These are phyloP conservation scores for Colinus virginianus DNA, from an alignment of 2,113 vertebrate species.

Conservation along the genomic window DNA sequence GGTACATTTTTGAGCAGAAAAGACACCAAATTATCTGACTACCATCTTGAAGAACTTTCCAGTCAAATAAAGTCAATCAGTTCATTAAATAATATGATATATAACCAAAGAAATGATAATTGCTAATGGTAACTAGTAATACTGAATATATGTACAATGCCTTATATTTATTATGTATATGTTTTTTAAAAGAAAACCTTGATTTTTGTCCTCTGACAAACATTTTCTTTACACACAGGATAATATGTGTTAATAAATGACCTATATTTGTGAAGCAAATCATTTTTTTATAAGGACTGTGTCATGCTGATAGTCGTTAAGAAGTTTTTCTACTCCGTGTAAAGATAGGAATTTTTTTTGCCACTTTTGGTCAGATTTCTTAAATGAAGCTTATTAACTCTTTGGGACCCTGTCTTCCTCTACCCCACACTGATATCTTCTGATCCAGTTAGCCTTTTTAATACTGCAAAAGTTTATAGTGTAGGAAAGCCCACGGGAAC, in stretches of 20 bases:
- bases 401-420: fast-evolving
- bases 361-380: background rate
- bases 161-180: background rate
- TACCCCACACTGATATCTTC: background rate
- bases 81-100: slow-evolving; percentile 19
- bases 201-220: background rate
- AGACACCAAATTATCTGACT: slow-evolving; percentile 20
- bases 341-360: background rate
- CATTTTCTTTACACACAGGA: background rate
- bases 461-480: background rate
- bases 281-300: background rate
- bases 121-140: slow-evolving; percentile 16
- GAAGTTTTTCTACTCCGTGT: background rate
- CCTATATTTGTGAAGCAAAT: background rate
- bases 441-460: background rate
- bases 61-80: slow-evolving; percentile 31
- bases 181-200: background rate
- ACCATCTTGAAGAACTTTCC: slow-evolving; percentile 11
- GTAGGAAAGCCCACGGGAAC: background rate
- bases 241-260: background rate
- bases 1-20: slow-evolving; percentile 45
- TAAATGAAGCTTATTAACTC: background rate
- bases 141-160: background rate
- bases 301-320: background rate
- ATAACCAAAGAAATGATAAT: slow-evolving; percentile 27